phyloP scores from a whole-genome alignment of 2,797 vertebrate species.

The Poecilia gillii region DNA sequence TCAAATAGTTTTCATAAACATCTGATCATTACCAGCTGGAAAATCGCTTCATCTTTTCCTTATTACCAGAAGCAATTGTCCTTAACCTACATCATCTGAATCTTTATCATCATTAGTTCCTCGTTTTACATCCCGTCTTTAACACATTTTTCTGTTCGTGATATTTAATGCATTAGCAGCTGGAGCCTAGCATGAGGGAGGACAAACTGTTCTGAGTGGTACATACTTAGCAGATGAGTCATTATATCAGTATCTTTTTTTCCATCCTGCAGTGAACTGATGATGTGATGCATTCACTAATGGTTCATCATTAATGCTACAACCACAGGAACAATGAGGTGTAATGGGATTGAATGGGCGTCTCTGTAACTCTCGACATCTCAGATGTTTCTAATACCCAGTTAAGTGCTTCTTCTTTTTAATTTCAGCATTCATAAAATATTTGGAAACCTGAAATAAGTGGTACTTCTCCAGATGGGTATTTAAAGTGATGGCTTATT shows the following conservation, averaged over 20 bases:
- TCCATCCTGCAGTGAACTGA: conserved; percentile 24
- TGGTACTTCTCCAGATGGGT: not conserved
- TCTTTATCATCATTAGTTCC: not conserved
- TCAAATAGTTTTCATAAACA: not conserved
- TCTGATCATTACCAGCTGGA: not conserved
- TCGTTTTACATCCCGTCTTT: not conserved
- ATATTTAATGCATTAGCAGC: conserved; percentile 51
- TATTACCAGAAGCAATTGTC: not conserved
- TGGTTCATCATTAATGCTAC: conserved; percentile 24
- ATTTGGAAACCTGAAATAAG: not conserved
- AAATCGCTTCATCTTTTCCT: not conserved
- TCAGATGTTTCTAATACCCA: not conserved
- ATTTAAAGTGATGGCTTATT: not conserved
- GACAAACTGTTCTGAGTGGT: conserved; percentile 53
- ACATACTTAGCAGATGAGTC: conserved; percentile 58
- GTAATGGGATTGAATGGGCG: not conserved
- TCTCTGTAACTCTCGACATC: not conserved
- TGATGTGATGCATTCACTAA: conserved; percentile 33
- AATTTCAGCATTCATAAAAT: not conserved
- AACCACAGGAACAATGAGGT: conserved; percentile 21
- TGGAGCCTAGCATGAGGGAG: conserved; percentile 35
- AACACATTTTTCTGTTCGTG: conserved; percentile 20
- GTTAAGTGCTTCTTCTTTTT: not conserved
- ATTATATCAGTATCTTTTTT: conserved; percentile 42
- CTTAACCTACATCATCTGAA: not conserved